phyloP scores from a whole-genome alignment of 2,888 invertebrate genomes.

The Tipula vernalis region DNA sequence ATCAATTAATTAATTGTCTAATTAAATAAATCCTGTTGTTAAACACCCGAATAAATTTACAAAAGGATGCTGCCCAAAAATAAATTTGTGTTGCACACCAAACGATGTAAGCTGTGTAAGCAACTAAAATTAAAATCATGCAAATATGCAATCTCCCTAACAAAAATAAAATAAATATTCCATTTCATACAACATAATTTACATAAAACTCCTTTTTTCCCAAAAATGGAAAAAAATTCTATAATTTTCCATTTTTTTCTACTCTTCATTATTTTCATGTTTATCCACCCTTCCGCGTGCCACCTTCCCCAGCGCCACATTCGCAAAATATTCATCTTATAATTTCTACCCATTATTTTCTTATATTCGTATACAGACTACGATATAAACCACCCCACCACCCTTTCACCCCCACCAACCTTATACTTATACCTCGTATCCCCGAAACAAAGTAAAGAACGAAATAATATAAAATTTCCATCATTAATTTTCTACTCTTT shows the following conservation, averaged over 20 bases:
- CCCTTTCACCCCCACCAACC: neutral
- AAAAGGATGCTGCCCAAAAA: neutral
- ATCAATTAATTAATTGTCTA: neutral
- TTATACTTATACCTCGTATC: neutral
- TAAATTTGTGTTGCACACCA: neutral
- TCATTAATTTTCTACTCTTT: slow-evolving; percentile 4
- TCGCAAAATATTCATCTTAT: neutral
- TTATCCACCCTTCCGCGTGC: neutral
- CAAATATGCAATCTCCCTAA: neutral
- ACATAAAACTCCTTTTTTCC: neutral
- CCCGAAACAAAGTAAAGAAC: neutral
- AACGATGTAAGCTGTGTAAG: neutral
- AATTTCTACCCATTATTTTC: neutral
- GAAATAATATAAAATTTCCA: slow-evolving; percentile 4
- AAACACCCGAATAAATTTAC: neutral
- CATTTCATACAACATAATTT: slow-evolving; percentile 4
- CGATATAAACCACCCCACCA: neutral
- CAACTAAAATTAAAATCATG: neutral
- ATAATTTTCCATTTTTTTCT: neutral
- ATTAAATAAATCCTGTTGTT: neutral
- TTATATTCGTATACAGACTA: neutral
- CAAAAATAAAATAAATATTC: neutral
- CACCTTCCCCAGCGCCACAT: neutral
- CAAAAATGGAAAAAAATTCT: neutral
- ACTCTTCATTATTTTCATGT: slow-evolving; percentile 4